These are phyloP conservation scores for Cossypha polioptera DNA, from an alignment of 2,797 vertebrate species.

Conservation along the genomic window DNA sequence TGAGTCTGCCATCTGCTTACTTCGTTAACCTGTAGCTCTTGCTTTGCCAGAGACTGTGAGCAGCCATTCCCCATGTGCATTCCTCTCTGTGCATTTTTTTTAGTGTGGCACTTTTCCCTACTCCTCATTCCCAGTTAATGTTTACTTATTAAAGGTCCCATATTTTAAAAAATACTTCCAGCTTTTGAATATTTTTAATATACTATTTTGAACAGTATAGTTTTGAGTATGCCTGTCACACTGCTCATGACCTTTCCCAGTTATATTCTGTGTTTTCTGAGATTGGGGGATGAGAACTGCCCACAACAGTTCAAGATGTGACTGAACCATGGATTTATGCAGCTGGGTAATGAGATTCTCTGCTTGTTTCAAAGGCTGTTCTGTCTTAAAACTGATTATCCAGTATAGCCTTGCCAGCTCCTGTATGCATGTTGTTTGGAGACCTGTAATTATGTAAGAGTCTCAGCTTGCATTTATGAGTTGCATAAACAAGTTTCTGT, in stretches of 20 bases:
- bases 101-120: neutral
- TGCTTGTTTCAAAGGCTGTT: slow-evolving; percentile 18
- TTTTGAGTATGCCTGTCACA: neutral
- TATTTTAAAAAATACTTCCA: neutral
- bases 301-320: neutral
- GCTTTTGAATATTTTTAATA: neutral
- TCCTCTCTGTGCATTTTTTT: neutral
- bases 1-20: neutral
- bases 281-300: neutral
- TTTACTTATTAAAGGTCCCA: neutral
- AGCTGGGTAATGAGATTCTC: slow-evolving; percentile 12
- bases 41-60: neutral
- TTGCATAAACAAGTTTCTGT: slow-evolving; percentile 7
- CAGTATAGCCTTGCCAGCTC: neutral
- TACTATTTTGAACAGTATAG: neutral
- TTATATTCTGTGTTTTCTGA: neutral
- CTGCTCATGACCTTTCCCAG: neutral
- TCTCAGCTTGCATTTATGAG: slow-evolving; percentile 46
- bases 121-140: neutral
- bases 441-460: slow-evolving; percentile 35
- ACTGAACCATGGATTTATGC: neutral
- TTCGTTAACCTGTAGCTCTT: neutral
- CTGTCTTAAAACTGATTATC: slow-evolving; percentile 39
- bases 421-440: slow-evolving; percentile 24
- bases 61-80: neutral